phyloP scores from a whole-genome alignment of 2,113 vertebrate species.

The Ailurus styani region DNA sequence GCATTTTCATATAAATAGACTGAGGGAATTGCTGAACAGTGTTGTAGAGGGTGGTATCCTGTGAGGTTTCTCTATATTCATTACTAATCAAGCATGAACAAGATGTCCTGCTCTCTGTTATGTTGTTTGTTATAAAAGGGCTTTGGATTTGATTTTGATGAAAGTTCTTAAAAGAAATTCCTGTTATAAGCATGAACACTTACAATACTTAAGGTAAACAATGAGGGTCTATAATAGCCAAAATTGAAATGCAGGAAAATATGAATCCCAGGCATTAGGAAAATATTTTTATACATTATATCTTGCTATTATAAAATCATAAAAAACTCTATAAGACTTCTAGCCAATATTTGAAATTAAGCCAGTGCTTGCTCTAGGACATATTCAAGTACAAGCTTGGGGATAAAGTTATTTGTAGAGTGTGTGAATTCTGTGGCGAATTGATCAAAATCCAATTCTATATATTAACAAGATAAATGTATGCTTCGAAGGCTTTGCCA shows the following conservation, averaged over 20 bases:
- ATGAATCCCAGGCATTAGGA: background rate
- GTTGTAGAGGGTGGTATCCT: background rate
- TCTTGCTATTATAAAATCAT: background rate
- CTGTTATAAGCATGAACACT: background rate
- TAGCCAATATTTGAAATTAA: background rate
- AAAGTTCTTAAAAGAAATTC: background rate
- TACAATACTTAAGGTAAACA: background rate
- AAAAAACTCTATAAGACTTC: background rate
- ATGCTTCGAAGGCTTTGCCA: background rate
- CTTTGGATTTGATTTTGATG: constrained; percentile 24
- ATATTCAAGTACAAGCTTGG: background rate
- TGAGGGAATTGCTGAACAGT: background rate
- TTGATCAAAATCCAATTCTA: background rate
- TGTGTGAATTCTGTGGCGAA: background rate
- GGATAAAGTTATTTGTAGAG: background rate
- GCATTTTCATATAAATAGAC: background rate
- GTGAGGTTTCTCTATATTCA: background rate
- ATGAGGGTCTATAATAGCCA: background rate
- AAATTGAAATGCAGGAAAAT: background rate
- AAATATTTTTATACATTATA: background rate
- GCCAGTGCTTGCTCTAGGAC: background rate
- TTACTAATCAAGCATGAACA: background rate
- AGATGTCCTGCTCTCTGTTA: background rate
- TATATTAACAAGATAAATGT: background rate
- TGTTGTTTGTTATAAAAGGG: background rate